Evolutionary conservation across 2,888 invertebrate genomes (phyloP).

Genomic region (Julus scanicus): DNA sequence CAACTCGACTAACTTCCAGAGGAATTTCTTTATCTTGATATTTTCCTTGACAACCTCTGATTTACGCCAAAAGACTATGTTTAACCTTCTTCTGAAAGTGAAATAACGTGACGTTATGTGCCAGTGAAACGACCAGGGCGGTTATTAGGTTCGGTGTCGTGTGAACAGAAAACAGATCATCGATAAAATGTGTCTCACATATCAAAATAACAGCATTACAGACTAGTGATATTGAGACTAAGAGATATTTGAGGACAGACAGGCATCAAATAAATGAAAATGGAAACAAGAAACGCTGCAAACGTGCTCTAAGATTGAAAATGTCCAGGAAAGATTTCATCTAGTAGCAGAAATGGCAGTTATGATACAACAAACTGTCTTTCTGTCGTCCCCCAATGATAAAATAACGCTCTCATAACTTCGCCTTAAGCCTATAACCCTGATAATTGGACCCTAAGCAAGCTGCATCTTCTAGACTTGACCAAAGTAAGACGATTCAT

Average conservation of each 20-base stretch:
- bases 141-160: not conserved
- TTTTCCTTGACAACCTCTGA: not conserved
- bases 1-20: too few species aligned
- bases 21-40: too few species aligned
- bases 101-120: not conserved
- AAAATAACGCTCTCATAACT: not conserved
- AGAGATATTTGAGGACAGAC: not conserved
- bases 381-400: not conserved
- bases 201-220: slow-evolving; percentile 1
- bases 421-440: not conserved
- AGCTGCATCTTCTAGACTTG: not conserved
- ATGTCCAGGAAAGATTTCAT: not conserved
- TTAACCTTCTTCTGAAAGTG: not conserved
- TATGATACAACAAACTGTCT: not conserved
- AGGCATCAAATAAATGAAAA: not conserved
- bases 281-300: not conserved
- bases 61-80: not conserved
- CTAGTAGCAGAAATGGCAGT: not conserved
- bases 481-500: not conserved
- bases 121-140: not conserved
- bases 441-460: not conserved
- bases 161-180: not conserved
- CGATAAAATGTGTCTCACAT: not conserved
- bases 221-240: not conserved
- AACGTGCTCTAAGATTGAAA: slow-evolving; percentile 14